These are phyloP conservation scores for Macroramphosus scolopax DNA, from an alignment of 2,797 vertebrate species.

Conservation along the genomic window DNA sequence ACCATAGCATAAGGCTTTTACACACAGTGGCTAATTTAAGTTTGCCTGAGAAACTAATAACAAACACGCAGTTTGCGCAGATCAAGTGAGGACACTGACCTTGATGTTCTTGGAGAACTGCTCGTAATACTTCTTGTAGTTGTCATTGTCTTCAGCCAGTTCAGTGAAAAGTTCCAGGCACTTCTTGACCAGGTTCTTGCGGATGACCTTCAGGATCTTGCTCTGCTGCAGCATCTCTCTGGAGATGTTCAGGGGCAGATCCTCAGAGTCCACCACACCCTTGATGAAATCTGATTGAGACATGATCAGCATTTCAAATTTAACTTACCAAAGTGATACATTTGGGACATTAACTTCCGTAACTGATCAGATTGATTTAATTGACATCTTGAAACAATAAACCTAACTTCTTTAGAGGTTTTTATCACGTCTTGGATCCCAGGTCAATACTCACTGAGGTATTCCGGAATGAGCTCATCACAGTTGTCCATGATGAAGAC, in stretches of 20 bases:
- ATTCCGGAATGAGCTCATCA: slow-evolving; percentile 90
- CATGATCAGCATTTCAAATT: too few species aligned
- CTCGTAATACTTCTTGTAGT: slow-evolving; percentile 91
- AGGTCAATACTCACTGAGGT: slow-evolving; percentile 83
- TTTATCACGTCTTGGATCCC: too few species aligned
- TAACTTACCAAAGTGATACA: too few species aligned
- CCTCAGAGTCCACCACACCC: slow-evolving; percentile 93
- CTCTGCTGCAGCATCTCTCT: slow-evolving; percentile 98
- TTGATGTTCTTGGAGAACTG: slow-evolving; percentile 95
- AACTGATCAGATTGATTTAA: too few species aligned
- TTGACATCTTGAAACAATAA: too few species aligned
- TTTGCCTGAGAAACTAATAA: too few species aligned
- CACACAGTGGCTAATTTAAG: too few species aligned
- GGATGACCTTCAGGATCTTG: slow-evolving; percentile 96
- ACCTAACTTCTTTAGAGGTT: too few species aligned
- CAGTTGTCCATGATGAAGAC: slow-evolving; percentile 97
- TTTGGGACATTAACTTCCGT: too few species aligned
- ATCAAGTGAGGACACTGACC: slow-evolving; percentile 67
- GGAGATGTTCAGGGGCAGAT: slow-evolving; percentile 93
- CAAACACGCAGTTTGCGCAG: background rate
- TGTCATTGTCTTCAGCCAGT: slow-evolving; percentile 90
- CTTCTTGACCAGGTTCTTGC: slow-evolving; percentile 97
- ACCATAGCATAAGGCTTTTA: too few species aligned
- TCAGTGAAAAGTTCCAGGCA: slow-evolving; percentile 92
- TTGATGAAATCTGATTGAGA: slow-evolving; percentile 85